Evolutionary conservation across 64 coral and sea anemone genomes (phyloP).

Genomic region (Montipora capricornis): DNA sequence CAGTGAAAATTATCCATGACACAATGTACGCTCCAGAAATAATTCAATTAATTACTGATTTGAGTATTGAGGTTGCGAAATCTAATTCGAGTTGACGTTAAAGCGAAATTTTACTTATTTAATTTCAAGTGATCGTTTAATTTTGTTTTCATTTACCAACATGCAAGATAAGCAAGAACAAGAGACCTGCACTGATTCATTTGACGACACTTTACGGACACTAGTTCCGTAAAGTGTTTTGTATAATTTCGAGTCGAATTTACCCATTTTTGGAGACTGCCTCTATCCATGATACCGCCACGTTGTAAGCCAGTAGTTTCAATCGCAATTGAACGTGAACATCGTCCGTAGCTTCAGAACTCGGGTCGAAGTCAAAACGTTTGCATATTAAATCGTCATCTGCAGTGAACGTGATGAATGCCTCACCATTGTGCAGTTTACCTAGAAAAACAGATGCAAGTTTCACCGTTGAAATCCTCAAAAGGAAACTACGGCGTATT

Average conservation of each 20-base stretch:
- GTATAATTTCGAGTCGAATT: background rate
- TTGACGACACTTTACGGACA: no score
- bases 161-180: no score
- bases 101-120: background rate
- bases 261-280: slow-evolving; percentile 33
- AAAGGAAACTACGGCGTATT: background rate
- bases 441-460: background rate
- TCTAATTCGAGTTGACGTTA: no score
- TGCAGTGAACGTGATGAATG: background rate
- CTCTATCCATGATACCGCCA: slow-evolving; percentile 87
- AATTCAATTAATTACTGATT: no score
- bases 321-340: slow-evolving; percentile 1
- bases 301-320: slow-evolving; percentile 41
- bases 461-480: background rate
- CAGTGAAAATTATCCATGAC: background rate
- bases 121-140: no score
- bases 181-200: no score
- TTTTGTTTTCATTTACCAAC: no score
- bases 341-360: background rate
- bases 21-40: background rate
- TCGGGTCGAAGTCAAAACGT: background rate
- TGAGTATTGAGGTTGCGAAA: background rate
- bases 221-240: no score
- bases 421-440: background rate
- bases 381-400: background rate